Base-by-base conservation (phyloP, 2,888 invertebrate genomes). In the Erannis defoliaria region DNA sequence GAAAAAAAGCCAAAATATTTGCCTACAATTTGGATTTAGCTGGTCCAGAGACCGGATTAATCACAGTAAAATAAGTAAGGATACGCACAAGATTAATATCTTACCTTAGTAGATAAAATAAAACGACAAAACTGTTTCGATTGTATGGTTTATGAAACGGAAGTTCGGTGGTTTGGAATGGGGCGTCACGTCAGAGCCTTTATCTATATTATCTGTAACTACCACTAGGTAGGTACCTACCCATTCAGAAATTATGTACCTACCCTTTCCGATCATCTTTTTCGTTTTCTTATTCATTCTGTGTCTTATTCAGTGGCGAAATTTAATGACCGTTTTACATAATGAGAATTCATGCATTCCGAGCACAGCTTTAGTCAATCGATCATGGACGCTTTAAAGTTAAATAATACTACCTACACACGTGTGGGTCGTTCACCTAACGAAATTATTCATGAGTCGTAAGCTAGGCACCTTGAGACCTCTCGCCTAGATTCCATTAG, bases 361-460 rank as follows among this genome's bases (percentile, higher is more conserved):
- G 35, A 23, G 4, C 35, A 45, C 42, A 49, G 4, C 49, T 26
- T 21, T 45, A 55, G 50, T 33, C 61, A 40, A 46, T 48, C 40
- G 56, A 56, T 48, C 18, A 62, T 42, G 37, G 31, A 23, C 33
- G 50, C 43, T 35, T 29, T 46, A 46, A 55, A 61, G 59, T 53
- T 64, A 58, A 59, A 67, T 58, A 66, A 46, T 46, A 48, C 50
- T 73, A 76, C 74, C 68, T 69, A 74, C 72, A 70, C 69, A 71
- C 67, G 67, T 64, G 53, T 45, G 71, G 80, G 77, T 80, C 70
- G 76, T 71, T 70, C 69, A 78, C 75, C 81, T 69, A 31, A 58
- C 64, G 65, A 73, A 70, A 76, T 68, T 73, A 76, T 67, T 68
- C 68, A 72, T 58, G 64, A 67, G 64, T 53, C 49, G 42, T 40